Evolutionary conservation across 2,888 invertebrate genomes (phyloP).

Genomic region (Cheilosia impressa): DNA sequence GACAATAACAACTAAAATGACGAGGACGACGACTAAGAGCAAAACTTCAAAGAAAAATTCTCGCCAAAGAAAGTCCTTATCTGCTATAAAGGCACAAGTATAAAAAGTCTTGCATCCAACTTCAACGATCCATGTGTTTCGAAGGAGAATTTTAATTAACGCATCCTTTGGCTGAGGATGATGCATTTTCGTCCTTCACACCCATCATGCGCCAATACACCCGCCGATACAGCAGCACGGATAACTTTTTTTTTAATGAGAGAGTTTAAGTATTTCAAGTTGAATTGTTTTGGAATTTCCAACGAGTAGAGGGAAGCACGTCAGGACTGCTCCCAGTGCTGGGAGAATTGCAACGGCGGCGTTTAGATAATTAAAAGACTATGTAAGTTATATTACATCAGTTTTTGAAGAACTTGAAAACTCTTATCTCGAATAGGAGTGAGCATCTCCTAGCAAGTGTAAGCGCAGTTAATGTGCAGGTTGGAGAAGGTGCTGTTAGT

Average conservation of each 20-base stretch:
- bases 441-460: background rate
- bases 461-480: no score
- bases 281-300: slow-evolving; percentile 29
- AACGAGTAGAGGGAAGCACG: background rate
- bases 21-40: background rate
- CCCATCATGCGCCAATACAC: background rate
- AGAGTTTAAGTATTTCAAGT: slow-evolving; percentile 46
- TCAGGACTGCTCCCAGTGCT: background rate
- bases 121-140: slow-evolving; percentile 35
- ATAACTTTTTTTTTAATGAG: slow-evolving; percentile 42
- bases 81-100: background rate
- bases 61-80: slow-evolving; percentile 17
- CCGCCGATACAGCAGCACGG: slow-evolving; percentile 6
- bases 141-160: slow-evolving; percentile 62
- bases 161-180: slow-evolving; percentile 54
- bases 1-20: slow-evolving; percentile 6
- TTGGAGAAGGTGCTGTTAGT: no score
- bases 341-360: slow-evolving; percentile 31
- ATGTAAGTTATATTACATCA: slow-evolving; percentile 46
- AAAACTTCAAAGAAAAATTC: slow-evolving; percentile 35
- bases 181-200: slow-evolving; percentile 35
- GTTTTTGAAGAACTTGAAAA: slow-evolving; percentile 23
- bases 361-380: slow-evolving; percentile 52
- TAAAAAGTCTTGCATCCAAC: slow-evolving; percentile 30
- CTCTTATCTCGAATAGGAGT: slow-evolving; percentile 2